Evolutionary conservation across 2,888 invertebrate genomes (phyloP).

Genomic region (Acleris laterana): DNA sequence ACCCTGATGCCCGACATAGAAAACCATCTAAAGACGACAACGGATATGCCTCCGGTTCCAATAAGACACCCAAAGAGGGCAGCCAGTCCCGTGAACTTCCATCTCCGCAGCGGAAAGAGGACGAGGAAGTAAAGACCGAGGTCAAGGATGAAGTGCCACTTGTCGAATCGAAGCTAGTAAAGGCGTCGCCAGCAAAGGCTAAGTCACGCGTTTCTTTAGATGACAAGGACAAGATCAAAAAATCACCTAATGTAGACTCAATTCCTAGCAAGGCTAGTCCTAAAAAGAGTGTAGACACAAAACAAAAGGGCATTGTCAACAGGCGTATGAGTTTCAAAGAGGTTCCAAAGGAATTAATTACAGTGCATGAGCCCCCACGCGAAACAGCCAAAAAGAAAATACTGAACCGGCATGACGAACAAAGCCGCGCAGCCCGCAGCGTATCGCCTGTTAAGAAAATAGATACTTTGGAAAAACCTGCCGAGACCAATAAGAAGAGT

Average conservation of each 20-base stretch:
- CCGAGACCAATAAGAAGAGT: conserved; percentile 54
- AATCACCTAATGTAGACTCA: conserved; percentile 42
- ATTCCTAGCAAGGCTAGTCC: conserved; percentile 56
- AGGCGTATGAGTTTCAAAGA: conserved; percentile 50
- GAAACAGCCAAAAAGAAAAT: conserved; percentile 48
- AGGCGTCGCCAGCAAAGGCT: conserved; percentile 50
- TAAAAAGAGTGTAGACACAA: conserved; percentile 57
- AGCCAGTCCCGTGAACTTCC: conserved; percentile 84
- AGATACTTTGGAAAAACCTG: conserved; percentile 44
- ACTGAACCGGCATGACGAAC: conserved; percentile 46
- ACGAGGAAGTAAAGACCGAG: conserved; percentile 83
- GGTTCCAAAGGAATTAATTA: conserved; percentile 46
- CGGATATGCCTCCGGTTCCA: conserved; percentile 62
- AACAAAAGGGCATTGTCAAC: conserved; percentile 58
- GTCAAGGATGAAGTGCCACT: conserved; percentile 66
- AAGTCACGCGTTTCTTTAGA: conserved; percentile 58
- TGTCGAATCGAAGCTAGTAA: conserved; percentile 59
- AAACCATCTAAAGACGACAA: conserved; percentile 76
- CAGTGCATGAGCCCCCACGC: conserved; percentile 42
- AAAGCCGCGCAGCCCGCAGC: conserved; percentile 43
- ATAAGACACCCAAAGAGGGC: conserved; percentile 84
- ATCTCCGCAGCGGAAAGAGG: conserved; percentile 86
- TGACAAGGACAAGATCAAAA: conserved; percentile 60
- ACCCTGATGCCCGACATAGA: conserved; percentile 82
- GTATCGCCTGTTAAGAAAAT: conserved; percentile 57